These are phyloP conservation scores for Lamellibrachia columna DNA, from an alignment of 2,888 invertebrate species.

Conservation along the genomic window DNA sequence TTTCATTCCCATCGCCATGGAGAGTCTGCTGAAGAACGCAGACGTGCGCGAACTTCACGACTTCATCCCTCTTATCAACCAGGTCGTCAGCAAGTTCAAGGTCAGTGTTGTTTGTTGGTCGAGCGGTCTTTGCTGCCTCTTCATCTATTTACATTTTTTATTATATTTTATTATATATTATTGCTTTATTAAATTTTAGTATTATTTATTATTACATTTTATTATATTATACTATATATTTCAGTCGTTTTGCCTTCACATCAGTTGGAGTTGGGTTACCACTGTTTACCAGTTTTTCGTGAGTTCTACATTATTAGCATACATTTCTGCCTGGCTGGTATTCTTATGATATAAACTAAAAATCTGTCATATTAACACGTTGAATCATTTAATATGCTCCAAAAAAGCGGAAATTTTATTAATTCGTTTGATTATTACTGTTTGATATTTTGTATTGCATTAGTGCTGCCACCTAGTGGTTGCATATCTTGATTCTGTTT, in stretches of 20 bases:
- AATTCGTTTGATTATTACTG: too few relatives aligned
- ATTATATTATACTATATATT: not conserved
- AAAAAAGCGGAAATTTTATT: too few relatives aligned
- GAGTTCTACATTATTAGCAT: not conserved
- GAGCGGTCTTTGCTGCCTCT: not conserved
- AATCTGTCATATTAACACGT: not conserved
- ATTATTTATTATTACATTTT: too few relatives aligned
- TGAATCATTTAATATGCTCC: too few relatives aligned
- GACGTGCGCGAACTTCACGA: constrained; percentile 67
- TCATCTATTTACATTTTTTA: not conserved
- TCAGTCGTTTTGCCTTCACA: not conserved
- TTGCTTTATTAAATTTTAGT: too few relatives aligned
- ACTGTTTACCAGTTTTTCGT: not conserved
- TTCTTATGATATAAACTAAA: not conserved
- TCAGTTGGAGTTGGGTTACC: not conserved
- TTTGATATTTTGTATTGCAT: too few relatives aligned
- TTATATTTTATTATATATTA: too few relatives aligned
- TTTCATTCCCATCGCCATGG: constrained; percentile 68
- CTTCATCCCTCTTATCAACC: constrained; percentile 71
- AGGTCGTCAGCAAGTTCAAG: constrained; percentile 72
- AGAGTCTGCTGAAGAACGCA: constrained; percentile 66
- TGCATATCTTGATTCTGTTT: too few relatives aligned
- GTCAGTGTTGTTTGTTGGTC: constrained; percentile 34
- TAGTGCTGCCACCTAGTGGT: too few relatives aligned
- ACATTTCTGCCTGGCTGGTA: not conserved